These are phyloP conservation scores for Oceanodroma tethys DNA, from an alignment of 2,113 vertebrate genomes.

Conservation along the genomic window DNA sequence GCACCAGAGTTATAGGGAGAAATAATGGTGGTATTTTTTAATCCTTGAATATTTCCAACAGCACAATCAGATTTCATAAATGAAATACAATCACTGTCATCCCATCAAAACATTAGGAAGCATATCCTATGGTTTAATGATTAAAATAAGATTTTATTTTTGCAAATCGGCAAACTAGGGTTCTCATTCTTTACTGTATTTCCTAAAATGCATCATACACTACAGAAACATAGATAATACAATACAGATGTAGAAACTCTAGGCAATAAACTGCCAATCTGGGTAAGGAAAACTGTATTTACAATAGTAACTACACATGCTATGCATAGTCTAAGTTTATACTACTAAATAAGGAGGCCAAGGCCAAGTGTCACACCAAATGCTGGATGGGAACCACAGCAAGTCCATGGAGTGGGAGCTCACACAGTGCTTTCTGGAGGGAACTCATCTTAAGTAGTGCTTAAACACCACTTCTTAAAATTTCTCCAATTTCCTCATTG, in stretches of 20 bases:
- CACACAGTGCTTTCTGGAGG: not conserved
- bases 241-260: not conserved
- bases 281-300: not conserved
- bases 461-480: not conserved
- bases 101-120: not conserved
- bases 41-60: not conserved
- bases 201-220: not conserved
- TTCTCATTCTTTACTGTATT: not conserved
- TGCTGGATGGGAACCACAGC: rapidly evolving
- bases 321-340: not conserved
- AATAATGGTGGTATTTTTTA: not conserved
- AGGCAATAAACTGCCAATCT: not conserved
- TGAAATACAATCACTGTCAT: not conserved
- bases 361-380: not conserved
- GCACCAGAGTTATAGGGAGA: not conserved
- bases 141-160: not conserved
- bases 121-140: not conserved
- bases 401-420: not conserved
- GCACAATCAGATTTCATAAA: not conserved
- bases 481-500: not conserved
- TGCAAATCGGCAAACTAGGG: not conserved
- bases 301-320: not conserved
- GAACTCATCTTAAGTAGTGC: not conserved
- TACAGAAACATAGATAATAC: not conserved
- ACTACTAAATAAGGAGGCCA: not conserved